phyloP scores from a whole-genome alignment of 1,140 invertebrate species.

The Drosophila repletoides region DNA sequence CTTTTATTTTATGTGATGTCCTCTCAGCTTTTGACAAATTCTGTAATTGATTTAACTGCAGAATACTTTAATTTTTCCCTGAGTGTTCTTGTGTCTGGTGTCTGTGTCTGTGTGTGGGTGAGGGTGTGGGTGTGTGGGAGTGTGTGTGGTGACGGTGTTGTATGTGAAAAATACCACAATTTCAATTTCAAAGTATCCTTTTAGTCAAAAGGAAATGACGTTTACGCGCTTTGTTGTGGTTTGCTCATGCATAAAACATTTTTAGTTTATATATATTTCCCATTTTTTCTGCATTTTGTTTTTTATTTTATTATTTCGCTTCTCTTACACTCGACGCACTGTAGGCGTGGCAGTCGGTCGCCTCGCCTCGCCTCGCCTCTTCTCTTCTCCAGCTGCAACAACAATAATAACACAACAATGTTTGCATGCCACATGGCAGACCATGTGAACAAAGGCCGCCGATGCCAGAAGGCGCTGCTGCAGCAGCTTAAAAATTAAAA shows the following conservation, averaged over 20 bases:
- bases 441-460: constrained; percentile 18
- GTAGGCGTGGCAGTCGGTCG: constrained; percentile 43
- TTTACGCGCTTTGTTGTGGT: constrained; percentile 81
- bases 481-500: constrained; percentile 50
- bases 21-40: too few relatives aligned
- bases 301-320: constrained; percentile 9
- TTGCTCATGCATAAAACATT: constrained; percentile 78
- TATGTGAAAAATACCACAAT: constrained; percentile 70
- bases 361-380: too few relatives aligned
- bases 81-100: constrained; percentile 3
- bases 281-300: constrained; percentile 3
- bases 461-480: constrained; percentile 22
- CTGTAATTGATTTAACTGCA: too few relatives aligned
- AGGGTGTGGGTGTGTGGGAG: background rate
- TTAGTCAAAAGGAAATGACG: constrained; percentile 79
- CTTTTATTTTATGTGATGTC: too few relatives aligned
- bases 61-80: too few relatives aligned
- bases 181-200: constrained; percentile 81
- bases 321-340: constrained; percentile 22
- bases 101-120: background rate
- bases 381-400: constrained; percentile 5
- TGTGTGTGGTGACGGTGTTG: constrained; percentile 29
- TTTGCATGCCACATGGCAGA: constrained; percentile 20
- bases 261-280: constrained; percentile 62
- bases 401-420: constrained; percentile 23